Evolutionary conservation across 30 jellyfish, hydroid and myxozoan species (phyloP).

Genomic region (Cassiopea xamachana): DNA sequence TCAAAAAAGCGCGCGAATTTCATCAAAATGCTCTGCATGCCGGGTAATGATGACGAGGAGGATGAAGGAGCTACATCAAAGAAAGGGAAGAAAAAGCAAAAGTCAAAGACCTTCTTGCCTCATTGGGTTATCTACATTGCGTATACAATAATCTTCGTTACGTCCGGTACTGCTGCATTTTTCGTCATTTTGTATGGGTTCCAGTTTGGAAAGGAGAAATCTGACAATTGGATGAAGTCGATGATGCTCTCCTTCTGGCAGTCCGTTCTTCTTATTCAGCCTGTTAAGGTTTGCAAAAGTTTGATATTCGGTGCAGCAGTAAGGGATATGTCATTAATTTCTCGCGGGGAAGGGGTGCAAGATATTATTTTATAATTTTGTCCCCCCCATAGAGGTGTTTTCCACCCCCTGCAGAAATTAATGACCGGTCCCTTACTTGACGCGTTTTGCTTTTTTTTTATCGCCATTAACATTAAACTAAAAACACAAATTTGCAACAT

Average conservation of each 20-base stretch:
- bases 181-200: conserved; percentile 89
- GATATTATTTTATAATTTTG: no score
- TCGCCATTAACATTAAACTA: no score
- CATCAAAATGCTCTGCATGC: conserved; percentile 78
- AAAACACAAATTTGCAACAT: no score
- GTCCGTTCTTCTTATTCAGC: conserved; percentile 91
- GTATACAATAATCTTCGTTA: conserved; percentile 65
- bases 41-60: conserved; percentile 87
- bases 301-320: background rate
- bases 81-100: conserved; percentile 68
- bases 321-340: background rate
- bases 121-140: conserved; percentile 95
- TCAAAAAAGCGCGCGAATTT: conserved; percentile 68
- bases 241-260: conserved; percentile 93
- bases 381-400: no score
- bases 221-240: conserved; percentile 88
- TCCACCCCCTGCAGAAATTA: no score
- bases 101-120: conserved; percentile 75
- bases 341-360: no score
- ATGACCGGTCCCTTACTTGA: no score
- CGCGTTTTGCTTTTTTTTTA: no score
- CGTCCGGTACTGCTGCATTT: conserved; percentile 82
- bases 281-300: conserved; percentile 76
- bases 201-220: conserved; percentile 85
- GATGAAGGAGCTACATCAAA: conserved; percentile 62